Evolutionary conservation across 2,113 vertebrate species (phyloP).

Genomic region (Anarhynchus alexandrinus): DNA sequence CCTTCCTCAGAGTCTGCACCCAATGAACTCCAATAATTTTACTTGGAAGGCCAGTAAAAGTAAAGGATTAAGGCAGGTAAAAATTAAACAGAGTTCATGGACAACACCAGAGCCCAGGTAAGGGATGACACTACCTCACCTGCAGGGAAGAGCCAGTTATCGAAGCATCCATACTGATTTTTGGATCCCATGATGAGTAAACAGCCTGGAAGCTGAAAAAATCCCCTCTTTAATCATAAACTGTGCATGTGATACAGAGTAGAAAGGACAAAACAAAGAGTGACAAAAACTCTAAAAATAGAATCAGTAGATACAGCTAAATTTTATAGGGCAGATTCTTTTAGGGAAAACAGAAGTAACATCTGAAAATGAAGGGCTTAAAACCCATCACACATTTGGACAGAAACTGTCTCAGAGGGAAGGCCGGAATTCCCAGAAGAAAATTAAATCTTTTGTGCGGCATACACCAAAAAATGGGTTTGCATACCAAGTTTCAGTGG

Average conservation of each 20-base stretch:
- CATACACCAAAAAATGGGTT: not conserved
- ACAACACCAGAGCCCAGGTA: not conserved
- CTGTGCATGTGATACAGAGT: not conserved
- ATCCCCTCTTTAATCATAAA: not conserved
- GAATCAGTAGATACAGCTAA: not conserved
- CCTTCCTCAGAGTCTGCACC: not conserved
- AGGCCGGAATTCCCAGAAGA: not conserved
- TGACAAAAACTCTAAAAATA: not conserved
- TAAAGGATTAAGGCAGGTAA: not conserved
- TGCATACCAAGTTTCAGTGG: not conserved
- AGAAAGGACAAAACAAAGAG: not conserved
- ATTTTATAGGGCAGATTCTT: not conserved
- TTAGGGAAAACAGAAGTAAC: not conserved
- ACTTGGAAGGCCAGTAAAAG: not conserved
- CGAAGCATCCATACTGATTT: not conserved
- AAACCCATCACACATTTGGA: not conserved
- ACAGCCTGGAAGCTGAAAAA: not conserved
- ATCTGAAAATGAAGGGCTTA: not conserved
- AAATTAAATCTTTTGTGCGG: not conserved
- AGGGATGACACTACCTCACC: not conserved
- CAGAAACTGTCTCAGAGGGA: accelerated
- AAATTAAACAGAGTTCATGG: not conserved
- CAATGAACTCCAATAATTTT: not conserved
- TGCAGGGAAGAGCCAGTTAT: not conserved
- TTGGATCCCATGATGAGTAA: not conserved